These are phyloP conservation scores for Siphamia tubifer DNA, from an alignment of 2,113 vertebrate species.

Conservation along the genomic window DNA sequence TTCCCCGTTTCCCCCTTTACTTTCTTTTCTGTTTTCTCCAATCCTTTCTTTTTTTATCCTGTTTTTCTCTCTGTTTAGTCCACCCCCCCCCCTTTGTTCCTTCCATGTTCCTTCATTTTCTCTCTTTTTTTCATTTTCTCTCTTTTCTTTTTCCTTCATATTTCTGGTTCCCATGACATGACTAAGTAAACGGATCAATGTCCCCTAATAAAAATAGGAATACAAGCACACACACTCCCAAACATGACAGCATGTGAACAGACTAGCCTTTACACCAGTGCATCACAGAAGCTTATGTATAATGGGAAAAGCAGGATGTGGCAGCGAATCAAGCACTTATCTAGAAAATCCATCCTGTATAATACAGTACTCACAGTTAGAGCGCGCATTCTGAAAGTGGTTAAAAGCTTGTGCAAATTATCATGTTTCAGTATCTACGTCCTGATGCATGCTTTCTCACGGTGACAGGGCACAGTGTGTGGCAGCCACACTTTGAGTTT, in stretches of 20 bases:
- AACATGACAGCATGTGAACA: slow-evolving; percentile 25
- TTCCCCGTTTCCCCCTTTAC: too few species aligned
- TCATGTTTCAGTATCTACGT: slow-evolving; percentile 31
- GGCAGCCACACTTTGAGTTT: slow-evolving; percentile 6
- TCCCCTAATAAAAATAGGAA: too few species aligned
- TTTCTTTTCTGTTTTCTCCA: too few species aligned
- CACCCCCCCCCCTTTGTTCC: too few species aligned
- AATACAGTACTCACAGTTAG: slow-evolving; percentile 47
- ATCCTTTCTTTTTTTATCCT: too few species aligned
- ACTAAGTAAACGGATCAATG: too few species aligned
- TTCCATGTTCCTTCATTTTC: too few species aligned
- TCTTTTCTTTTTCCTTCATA: too few species aligned
- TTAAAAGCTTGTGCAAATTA: slow-evolving; percentile 64
- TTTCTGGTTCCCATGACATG: too few species aligned
- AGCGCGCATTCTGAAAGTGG: slow-evolving; percentile 44
- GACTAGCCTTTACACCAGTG: slow-evolving; percentile 44
- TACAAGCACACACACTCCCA: slow-evolving; percentile 14
- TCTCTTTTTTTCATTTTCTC: too few species aligned
- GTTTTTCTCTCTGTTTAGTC: too few species aligned
- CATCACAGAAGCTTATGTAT: slow-evolving; percentile 56
- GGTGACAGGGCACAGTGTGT: slow-evolving; percentile 17
- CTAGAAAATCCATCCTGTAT: slow-evolving; percentile 46
- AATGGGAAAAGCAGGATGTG: slow-evolving; percentile 54
- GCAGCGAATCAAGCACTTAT: slow-evolving; percentile 64
- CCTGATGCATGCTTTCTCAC: slow-evolving; percentile 21